Evolutionary conservation across 2,113 vertebrate genomes (phyloP).

Genomic region (Maccullochella peelii): DNA sequence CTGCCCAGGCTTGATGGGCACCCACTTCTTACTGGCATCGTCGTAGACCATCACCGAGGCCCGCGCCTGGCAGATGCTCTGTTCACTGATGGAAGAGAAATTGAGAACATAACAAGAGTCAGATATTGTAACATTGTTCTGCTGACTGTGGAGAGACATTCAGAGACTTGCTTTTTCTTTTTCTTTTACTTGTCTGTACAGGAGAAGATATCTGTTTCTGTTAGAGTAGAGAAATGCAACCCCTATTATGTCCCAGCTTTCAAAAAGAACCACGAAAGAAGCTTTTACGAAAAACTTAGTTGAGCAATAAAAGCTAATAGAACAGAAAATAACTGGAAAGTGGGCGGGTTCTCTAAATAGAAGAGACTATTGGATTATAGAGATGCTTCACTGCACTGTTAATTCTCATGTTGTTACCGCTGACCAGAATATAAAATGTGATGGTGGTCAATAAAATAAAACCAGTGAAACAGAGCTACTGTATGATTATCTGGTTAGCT

Average conservation of each 20-base stretch:
- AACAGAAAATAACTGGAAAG: slow-evolving; percentile 2
- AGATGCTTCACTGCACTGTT: slow-evolving; percentile 7
- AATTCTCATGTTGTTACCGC: neutral
- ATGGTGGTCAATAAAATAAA: slow-evolving; percentile 23
- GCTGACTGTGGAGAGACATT: neutral
- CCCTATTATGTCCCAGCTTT: neutral
- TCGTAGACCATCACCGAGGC: slow-evolving; percentile 99
- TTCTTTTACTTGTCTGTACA: neutral
- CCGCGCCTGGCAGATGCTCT: slow-evolving; percentile 99
- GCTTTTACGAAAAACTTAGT: neutral
- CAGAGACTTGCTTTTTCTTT: neutral
- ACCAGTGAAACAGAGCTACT: slow-evolving; percentile 24
- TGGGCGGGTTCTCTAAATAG: neutral
- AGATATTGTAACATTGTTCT: neutral
- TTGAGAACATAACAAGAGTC: neutral
- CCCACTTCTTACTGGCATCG: slow-evolving; percentile 99
- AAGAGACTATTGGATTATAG: neutral
- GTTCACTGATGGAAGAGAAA: slow-evolving; percentile 87
- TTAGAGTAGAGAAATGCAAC: too few species aligned
- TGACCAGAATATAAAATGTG: slow-evolving; percentile 12
- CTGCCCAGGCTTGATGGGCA: slow-evolving; percentile 98
- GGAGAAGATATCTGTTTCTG: neutral
- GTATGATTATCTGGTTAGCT: slow-evolving; percentile 51
- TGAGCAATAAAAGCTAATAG: neutral
- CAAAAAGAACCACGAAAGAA: neutral